Percentiles rank a stretch among this genome's conserved stretches.
phyloP scores from a whole-genome alignment of 2,797 vertebrate genomes.

The Arctocebus calabarensis region DNA sequence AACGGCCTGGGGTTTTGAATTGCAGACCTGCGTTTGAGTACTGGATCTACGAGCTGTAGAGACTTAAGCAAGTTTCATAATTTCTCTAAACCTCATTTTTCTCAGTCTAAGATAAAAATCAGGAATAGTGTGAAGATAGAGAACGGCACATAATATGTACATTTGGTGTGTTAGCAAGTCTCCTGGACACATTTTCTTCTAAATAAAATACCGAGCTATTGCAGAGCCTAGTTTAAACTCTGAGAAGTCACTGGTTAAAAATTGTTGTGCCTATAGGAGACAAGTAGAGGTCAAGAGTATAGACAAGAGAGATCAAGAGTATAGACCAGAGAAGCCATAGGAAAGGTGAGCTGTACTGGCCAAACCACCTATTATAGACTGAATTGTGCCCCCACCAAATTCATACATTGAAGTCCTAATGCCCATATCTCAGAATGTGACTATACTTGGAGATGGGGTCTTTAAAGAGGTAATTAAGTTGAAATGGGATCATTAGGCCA shows the following conservation, averaged over 20 bases:
- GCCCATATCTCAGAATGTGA: background rate
- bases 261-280: background rate
- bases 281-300: background rate
- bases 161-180: background rate
- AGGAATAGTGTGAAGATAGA: background rate
- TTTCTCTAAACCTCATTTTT: background rate
- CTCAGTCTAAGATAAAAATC: slow-evolving; percentile 34
- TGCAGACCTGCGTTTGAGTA: background rate
- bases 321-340: background rate
- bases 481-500: background rate
- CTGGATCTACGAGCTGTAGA: background rate
- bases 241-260: background rate
- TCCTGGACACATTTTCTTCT: background rate
- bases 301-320: background rate
- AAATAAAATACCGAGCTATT: background rate
- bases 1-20: background rate
- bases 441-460: background rate
- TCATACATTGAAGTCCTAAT: background rate
- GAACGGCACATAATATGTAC: background rate
- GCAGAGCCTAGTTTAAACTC: background rate
- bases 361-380: background rate
- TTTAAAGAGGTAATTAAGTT: background rate
- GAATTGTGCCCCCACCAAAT: background rate
- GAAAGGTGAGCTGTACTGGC: background rate
- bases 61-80: background rate